Evolutionary conservation across 1,140 invertebrate genomes (phyloP).

Genomic region (Anastrepha ludens): DNA sequence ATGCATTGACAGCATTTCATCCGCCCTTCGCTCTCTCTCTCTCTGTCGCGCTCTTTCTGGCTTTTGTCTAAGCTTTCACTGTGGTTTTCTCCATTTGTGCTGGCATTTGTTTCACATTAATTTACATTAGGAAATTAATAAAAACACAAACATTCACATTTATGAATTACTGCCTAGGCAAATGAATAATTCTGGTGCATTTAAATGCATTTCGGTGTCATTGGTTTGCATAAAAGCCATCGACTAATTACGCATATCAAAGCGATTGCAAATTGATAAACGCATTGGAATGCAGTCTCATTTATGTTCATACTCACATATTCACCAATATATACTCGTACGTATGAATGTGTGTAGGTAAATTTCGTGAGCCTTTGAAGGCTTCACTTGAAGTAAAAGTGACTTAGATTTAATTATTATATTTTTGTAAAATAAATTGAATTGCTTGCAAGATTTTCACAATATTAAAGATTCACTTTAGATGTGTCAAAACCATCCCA

Average conservation of each 20-base stretch:
- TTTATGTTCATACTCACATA: neutral
- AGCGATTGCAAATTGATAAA: constrained; percentile 52
- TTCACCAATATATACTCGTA: neutral
- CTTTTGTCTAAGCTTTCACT: neutral
- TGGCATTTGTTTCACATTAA: constrained; percentile 34
- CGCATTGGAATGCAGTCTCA: constrained; percentile 10
- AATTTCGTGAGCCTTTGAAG: too few species aligned
- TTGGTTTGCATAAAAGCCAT: constrained; percentile 33
- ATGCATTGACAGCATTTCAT: constrained; percentile 26
- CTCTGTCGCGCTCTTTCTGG: neutral
- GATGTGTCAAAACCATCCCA: too few species aligned
- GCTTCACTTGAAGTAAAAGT: too few species aligned
- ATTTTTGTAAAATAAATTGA: too few species aligned
- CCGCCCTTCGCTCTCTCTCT: neutral
- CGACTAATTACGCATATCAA: constrained; percentile 53
- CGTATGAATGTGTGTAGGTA: too few species aligned
- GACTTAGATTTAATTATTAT: too few species aligned
- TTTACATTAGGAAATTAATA: constrained; percentile 55
- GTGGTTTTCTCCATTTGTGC: constrained; percentile 15
- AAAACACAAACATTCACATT: constrained; percentile 10
- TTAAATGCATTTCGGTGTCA: constrained; percentile 6
- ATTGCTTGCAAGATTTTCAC: too few species aligned
- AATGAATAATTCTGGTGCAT: constrained; percentile 29
- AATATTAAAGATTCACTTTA: too few species aligned
- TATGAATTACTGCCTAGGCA: neutral